A percentile compares a stretch with the other conserved stretches of the same genome.
phyloP scores from a whole-genome alignment of 2,113 vertebrate species.

The Engystomops pustulosus region DNA sequence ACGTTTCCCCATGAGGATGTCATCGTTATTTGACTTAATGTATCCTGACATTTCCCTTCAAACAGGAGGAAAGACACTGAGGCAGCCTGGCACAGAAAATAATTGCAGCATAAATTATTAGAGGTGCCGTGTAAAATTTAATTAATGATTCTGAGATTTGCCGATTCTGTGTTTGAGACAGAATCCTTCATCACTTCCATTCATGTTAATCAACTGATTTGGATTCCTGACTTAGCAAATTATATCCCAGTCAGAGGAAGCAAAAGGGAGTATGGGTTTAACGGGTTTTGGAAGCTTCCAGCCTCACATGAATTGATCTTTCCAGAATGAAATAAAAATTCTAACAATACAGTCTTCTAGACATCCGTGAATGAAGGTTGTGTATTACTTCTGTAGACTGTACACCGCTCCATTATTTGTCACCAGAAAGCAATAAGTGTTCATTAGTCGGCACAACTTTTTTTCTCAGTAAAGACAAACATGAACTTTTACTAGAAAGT shows the following conservation, averaged over 20 bases:
- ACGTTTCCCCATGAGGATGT: slow-evolving; percentile 49
- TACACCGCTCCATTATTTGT: not conserved
- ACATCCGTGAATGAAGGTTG: not conserved
- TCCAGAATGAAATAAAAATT: not conserved
- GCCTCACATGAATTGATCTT: not conserved
- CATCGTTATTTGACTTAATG: slow-evolving; percentile 47
- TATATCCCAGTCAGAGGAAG: not conserved
- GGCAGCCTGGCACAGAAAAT: slow-evolving; percentile 37
- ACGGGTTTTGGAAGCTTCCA: not conserved
- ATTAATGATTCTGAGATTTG: slow-evolving; percentile 43
- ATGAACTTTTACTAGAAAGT: slow-evolving; percentile 22
- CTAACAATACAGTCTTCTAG: not conserved
- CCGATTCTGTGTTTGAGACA: slow-evolving; percentile 18
- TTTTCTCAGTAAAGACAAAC: not conserved
- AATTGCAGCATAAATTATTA: slow-evolving; percentile 52
- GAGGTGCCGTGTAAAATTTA: slow-evolving; percentile 44
- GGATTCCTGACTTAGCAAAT: slow-evolving; percentile 29
- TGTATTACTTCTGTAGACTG: not conserved
- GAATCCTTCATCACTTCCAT: slow-evolving; percentile 31
- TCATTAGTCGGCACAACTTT: not conserved
- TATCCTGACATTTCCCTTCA: slow-evolving; percentile 49
- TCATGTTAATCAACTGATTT: slow-evolving; percentile 44
- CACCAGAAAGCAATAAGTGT: slow-evolving; percentile 14
- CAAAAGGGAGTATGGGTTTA: not conserved
- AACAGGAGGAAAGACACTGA: slow-evolving; percentile 32